Percentiles rank a stretch among this genome's conserved stretches.
Evolutionary conservation across 1,140 invertebrate genomes (phyloP).

Genomic region (Aphaenogaster ashmeadi): DNA sequence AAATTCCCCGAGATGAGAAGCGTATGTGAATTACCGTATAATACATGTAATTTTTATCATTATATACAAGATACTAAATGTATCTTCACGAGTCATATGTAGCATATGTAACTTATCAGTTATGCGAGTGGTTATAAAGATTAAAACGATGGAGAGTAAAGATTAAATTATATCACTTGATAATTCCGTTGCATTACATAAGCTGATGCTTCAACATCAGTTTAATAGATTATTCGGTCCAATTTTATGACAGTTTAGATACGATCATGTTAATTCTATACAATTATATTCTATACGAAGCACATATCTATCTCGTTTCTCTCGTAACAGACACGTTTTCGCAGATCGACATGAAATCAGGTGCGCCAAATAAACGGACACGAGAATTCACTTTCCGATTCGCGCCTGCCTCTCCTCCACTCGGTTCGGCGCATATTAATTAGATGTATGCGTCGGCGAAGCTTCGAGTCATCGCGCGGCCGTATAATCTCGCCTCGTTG

Average conservation of each 20-base stretch:
- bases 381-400: slow-evolving; percentile 50
- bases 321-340: slow-evolving; percentile 31
- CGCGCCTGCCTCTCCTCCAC: background rate
- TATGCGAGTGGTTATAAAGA: background rate
- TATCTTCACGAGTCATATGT: background rate
- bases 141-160: background rate
- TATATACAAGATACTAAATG: background rate
- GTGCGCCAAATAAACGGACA: slow-evolving; percentile 35
- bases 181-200: slow-evolving; percentile 5
- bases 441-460: slow-evolving; percentile 22
- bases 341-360: slow-evolving; percentile 25
- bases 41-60: slow-evolving; percentile 36
- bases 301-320: background rate
- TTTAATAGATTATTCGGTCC: slow-evolving; percentile 17
- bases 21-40: slow-evolving; percentile 5
- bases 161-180: slow-evolving; percentile 17
- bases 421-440: slow-evolving; percentile 39
- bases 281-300: background rate
- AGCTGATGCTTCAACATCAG: background rate
- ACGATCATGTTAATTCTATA: background rate
- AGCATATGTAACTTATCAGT: background rate
- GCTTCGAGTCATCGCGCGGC: slow-evolving; percentile 31
- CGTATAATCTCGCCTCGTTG: slow-evolving; percentile 48
- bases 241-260: slow-evolving; percentile 28
- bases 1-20: background rate